Conservation (phyloP, 2,797 vertebrate species). For the Myripristis jacobus region DNA sequence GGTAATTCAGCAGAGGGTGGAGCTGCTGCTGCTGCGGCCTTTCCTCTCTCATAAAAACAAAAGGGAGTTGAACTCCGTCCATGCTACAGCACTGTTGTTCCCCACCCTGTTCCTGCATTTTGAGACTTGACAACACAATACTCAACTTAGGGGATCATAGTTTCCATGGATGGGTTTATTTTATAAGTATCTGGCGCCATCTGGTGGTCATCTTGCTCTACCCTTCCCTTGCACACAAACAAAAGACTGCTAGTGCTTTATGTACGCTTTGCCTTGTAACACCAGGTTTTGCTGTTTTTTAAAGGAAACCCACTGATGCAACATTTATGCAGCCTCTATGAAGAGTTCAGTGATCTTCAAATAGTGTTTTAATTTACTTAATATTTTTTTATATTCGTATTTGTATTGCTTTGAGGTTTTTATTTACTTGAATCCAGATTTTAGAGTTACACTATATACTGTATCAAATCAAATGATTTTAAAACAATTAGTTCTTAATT, state of each 20-base stretch:
- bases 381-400: too few relatives aligned
- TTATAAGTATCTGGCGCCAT: conserved; percentile 70
- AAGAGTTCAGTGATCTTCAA: neutral
- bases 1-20: conserved; percentile 11
- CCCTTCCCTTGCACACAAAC: neutral
- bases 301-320: neutral
- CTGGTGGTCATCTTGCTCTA: conserved; percentile 65
- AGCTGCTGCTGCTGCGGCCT: neutral
- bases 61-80: conserved; percentile 11
- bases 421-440: too few relatives aligned
- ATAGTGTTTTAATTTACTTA: neutral
- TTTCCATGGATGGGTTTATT: conserved; percentile 41
- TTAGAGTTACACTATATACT: too few relatives aligned
- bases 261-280: neutral
- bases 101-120: conserved; percentile 53
- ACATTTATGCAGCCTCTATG: too few relatives aligned
- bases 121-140: conserved; percentile 22
- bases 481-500: too few relatives aligned
- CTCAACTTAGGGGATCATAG: conserved; percentile 4
- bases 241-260: neutral
- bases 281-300: neutral
- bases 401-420: too few relatives aligned
- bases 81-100: neutral
- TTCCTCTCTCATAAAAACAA: conserved; percentile 34
- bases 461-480: too few relatives aligned